phyloP scores from a whole-genome alignment of 1,140 invertebrate genomes.

The Orius insidiosus region DNA sequence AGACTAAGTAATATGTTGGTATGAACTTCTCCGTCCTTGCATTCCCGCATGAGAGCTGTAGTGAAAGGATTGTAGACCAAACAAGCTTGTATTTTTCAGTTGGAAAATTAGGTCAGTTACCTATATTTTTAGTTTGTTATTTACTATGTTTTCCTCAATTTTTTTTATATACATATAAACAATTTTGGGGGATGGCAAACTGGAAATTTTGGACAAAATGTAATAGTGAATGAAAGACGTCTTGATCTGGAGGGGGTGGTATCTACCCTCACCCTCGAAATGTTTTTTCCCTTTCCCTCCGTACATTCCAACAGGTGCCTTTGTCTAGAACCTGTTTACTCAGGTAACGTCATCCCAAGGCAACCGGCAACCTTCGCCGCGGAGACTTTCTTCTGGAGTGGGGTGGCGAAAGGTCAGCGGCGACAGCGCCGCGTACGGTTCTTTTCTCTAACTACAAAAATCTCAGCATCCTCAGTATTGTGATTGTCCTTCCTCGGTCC shows the following conservation, averaged over 20 bases:
- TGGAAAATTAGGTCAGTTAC: not conserved
- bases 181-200: no score
- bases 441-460: no score
- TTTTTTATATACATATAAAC: no score
- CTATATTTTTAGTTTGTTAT: no score
- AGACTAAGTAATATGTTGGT: not conserved
- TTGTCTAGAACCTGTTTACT: slow-evolving; percentile 14
- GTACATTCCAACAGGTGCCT: slow-evolving; percentile 10
- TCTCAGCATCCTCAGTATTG: not conserved
- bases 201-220: no score
- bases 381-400: slow-evolving; percentile 13
- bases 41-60: not conserved
- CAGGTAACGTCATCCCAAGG: slow-evolving; percentile 11
- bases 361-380: slow-evolving; percentile 6
- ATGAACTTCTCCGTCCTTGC: not conserved
- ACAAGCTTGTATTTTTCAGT: not conserved
- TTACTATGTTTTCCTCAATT: no score
- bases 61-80: not conserved
- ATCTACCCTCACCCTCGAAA: no score
- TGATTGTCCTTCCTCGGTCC: not conserved
- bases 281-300: slow-evolving; percentile 4
- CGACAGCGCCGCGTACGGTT: not conserved
- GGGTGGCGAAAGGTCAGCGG: slow-evolving; percentile 11
- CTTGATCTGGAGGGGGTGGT: slow-evolving; percentile 4
- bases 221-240: not conserved